Evolutionary conservation across 1,140 invertebrate species (phyloP).

Genomic region (Ostrea denselamellosa): DNA sequence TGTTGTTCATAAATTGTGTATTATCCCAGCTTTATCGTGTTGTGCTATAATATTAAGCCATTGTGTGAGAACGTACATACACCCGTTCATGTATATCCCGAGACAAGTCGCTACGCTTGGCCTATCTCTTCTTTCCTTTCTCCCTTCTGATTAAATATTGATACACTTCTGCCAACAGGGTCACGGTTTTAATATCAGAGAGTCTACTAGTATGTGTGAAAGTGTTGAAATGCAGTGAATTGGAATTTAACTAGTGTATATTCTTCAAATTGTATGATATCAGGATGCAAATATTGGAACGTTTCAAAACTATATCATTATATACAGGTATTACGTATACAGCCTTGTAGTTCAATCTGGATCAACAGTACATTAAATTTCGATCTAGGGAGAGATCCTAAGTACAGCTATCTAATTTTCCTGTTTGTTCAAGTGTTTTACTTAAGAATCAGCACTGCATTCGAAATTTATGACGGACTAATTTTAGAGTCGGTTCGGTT

Average conservation of each 20-base stretch:
- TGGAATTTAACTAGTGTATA: not conserved
- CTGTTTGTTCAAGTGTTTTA: not conserved
- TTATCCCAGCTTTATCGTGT: constrained; percentile 4
- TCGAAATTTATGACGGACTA: not conserved
- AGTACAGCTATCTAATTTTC: not conserved
- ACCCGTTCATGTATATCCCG: not conserved
- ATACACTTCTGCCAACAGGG: not conserved
- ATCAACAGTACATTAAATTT: not conserved
- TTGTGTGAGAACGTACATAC: not conserved
- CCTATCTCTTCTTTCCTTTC: not conserved
- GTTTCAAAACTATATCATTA: not conserved
- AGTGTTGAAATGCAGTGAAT: not conserved
- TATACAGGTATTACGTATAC: too few species aligned
- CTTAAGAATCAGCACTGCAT: not conserved
- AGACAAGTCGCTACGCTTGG: not conserved
- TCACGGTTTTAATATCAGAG: not conserved
- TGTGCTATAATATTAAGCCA: not conserved
- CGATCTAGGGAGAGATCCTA: not conserved
- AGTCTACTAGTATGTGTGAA: not conserved
- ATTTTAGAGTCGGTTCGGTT: constrained; percentile 23
- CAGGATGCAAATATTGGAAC: not conserved
- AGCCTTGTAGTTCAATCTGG: not conserved
- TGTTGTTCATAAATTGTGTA: constrained; percentile 15
- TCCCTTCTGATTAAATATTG: constrained; percentile 15
- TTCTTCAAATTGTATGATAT: too few species aligned